These are phyloP conservation scores for Cliona cf. orientalis DNA, from an alignment of 37 sponge, comb jelly and placozoan genomes.

Conservation along the genomic window DNA sequence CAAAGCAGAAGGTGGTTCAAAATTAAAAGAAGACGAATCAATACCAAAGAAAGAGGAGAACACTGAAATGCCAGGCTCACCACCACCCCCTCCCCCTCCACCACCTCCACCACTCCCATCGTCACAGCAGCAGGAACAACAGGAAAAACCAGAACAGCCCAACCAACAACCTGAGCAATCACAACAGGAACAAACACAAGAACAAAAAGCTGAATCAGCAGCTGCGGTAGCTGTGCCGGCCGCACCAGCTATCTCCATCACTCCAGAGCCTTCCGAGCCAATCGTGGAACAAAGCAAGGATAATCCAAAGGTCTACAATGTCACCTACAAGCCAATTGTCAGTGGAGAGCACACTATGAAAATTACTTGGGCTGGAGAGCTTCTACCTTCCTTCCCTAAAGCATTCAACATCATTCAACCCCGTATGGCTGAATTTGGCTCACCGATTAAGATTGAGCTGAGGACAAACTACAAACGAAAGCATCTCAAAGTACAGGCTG, in stretches of 20 bases:
- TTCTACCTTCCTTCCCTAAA: constrained; percentile 59
- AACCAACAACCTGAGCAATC: too few relatives aligned
- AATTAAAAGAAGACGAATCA: background rate
- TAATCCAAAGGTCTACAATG: constrained; percentile 25
- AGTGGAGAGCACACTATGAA: constrained; percentile 49
- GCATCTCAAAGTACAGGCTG: constrained; percentile 46
- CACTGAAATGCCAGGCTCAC: too few relatives aligned
- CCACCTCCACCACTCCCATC: too few relatives aligned
- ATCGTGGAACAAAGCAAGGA: constrained; percentile 16
- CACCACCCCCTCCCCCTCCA: too few relatives aligned
- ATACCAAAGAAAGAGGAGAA: background rate
- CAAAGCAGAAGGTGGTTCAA: background rate
- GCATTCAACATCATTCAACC: constrained; percentile 34
- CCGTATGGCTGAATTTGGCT: constrained; percentile 12
- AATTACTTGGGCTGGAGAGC: constrained; percentile 49
- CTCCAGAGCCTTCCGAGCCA: background rate
- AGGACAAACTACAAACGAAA: constrained; percentile 39
- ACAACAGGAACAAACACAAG: background rate
- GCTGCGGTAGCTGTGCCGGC: background rate
- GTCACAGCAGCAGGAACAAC: background rate
- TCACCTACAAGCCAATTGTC: constrained; percentile 60
- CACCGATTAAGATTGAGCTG: constrained; percentile 47
- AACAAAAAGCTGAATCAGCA: background rate
- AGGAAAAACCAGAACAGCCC: background rate
- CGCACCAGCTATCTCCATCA: background rate